These are phyloP conservation scores for Dendrolimus houi DNA, from an alignment of 2,888 invertebrate genomes.

Conservation along the genomic window DNA sequence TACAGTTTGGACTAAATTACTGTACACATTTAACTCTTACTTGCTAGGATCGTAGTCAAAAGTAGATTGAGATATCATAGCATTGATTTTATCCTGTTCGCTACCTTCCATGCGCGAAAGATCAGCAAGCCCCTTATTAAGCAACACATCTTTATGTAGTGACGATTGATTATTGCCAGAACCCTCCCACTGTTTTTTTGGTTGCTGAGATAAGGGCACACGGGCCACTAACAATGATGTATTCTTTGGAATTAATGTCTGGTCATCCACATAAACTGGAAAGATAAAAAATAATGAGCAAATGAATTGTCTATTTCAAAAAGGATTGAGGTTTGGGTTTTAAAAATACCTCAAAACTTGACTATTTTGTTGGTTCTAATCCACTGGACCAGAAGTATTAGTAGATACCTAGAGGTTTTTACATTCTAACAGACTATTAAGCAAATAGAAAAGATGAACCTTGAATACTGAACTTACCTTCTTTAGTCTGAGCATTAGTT, in stretches of 20 bases:
- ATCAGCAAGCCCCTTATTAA: constrained; percentile 84
- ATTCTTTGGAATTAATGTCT: constrained; percentile 95
- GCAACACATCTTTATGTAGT: constrained; percentile 63
- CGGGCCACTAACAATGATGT: constrained; percentile 96
- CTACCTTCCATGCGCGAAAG: constrained; percentile 92
- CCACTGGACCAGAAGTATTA: no score
- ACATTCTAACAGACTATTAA: no score
- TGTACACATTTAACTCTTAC: constrained; percentile 73
- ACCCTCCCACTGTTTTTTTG: constrained; percentile 86
- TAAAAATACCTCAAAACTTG: no score
- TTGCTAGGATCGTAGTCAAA: constrained; percentile 98
- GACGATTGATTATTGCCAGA: constrained; percentile 59
- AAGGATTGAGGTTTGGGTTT: no score
- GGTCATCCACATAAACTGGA: constrained; percentile 93
- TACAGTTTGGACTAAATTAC: no score
- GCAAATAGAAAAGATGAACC: no score
- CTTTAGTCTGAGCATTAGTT: constrained; percentile 97
- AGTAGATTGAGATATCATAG: constrained; percentile 98
- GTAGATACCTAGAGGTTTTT: no score
- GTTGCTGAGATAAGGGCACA: constrained; percentile 88
- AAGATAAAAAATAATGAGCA: constrained; percentile 9
- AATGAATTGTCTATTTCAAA: no score
- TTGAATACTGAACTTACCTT: constrained; percentile 78
- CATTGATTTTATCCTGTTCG: constrained; percentile 98
- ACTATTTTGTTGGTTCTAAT: no score